phyloP scores from a whole-genome alignment of 1,140 invertebrate genomes.

The Drosophila navojoa region DNA sequence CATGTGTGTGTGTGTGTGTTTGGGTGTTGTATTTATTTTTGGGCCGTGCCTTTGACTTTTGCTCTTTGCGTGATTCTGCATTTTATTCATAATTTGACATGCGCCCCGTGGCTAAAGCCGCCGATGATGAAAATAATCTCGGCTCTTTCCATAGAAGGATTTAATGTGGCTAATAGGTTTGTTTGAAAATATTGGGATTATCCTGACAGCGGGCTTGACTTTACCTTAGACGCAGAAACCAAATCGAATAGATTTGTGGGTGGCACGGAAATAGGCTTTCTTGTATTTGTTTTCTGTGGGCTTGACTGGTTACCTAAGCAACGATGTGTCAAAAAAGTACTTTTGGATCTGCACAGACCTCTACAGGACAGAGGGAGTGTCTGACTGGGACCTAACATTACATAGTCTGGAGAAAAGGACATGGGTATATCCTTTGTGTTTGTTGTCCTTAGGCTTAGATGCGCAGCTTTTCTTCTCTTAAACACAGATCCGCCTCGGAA shows the following conservation, averaged over 20 bases:
- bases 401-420: too few relatives aligned
- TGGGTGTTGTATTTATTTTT: slow-evolving; percentile 20
- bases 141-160: slow-evolving; percentile 75
- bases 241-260: slow-evolving; percentile 43
- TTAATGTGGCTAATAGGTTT: slow-evolving; percentile 76
- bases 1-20: slow-evolving; percentile 9
- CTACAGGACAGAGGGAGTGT: too few relatives aligned
- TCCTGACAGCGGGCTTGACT: slow-evolving; percentile 69
- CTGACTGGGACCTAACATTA: too few relatives aligned
- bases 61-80: slow-evolving; percentile 78
- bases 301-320: slow-evolving; percentile 24
- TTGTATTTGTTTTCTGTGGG: slow-evolving; percentile 25
- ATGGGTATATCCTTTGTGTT: too few relatives aligned
- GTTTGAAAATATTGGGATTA: slow-evolving; percentile 83
- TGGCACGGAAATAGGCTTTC: slow-evolving; percentile 17
- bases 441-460: too few relatives aligned
- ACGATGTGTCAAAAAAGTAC: too few relatives aligned
- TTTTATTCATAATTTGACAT: slow-evolving; percentile 83
- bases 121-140: slow-evolving; percentile 83
- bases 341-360: too few relatives aligned
- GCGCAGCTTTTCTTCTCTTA: too few relatives aligned
- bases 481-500: too few relatives aligned
- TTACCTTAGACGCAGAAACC: slow-evolving; percentile 22
- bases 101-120: slow-evolving; percentile 82
- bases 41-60: slow-evolving; percentile 62